Conservation (phyloP, 2,113 vertebrate species). For the Mormyrus iriodes region DNA sequence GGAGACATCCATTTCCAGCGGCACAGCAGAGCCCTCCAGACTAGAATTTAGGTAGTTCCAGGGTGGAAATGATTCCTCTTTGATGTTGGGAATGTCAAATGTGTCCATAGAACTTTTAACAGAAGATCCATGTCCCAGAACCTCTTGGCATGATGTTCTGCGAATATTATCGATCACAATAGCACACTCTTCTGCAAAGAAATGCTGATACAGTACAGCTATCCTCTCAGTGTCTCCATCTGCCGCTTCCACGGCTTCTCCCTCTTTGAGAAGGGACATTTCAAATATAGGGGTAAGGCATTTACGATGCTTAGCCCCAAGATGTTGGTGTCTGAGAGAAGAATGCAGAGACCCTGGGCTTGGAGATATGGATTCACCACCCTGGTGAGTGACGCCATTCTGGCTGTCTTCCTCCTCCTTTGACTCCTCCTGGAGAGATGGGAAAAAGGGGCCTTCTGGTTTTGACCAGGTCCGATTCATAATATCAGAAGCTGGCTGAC, state of each 20-base stretch:
- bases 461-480: neutral
- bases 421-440: neutral
- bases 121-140: neutral
- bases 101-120: neutral
- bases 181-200: slow-evolving; percentile 29
- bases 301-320: neutral
- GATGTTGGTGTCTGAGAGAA: neutral
- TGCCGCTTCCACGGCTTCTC: too few relatives aligned
- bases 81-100: slow-evolving; percentile 23
- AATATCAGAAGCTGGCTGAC: neutral
- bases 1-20: neutral
- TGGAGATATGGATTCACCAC: neutral
- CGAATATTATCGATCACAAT: slow-evolving; percentile 15
- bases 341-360: neutral
- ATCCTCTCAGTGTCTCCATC: neutral
- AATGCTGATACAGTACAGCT: slow-evolving; percentile 11
- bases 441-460: neutral
- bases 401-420: neutral
- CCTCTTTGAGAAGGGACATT: neutral
- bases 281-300: slow-evolving; percentile 16
- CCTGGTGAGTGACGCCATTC: neutral
- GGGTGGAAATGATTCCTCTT: slow-evolving; percentile 24
- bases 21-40: neutral
- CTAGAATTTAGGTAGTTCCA: neutral
- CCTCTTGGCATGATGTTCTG: neutral